phyloP scores from a whole-genome alignment of 2,797 vertebrate genomes.

The Protonibea diacanthus region DNA sequence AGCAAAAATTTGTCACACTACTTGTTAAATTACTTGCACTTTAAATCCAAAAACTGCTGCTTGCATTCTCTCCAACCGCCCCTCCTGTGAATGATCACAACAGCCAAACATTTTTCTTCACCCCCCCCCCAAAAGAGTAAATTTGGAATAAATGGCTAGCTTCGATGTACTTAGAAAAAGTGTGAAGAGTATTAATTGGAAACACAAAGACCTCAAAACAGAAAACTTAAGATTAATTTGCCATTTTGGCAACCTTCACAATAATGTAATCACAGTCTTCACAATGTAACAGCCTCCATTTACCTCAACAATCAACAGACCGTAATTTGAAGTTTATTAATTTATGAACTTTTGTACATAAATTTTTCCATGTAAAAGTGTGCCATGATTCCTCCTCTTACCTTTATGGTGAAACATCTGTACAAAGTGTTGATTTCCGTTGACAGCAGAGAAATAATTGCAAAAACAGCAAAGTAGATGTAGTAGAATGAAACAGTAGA shows the following conservation, averaged over 20 bases:
- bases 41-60: conserved; percentile 19
- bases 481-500: background rate
- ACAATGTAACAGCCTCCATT: too few relatives aligned
- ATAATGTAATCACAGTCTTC: background rate
- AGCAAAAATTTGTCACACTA: conserved; percentile 32
- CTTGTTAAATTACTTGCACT: conserved; percentile 37
- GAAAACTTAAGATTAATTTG: background rate
- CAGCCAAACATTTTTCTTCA: background rate
- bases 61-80: background rate
- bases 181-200: background rate
- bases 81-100: background rate
- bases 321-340: too few relatives aligned
- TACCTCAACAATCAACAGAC: too few relatives aligned
- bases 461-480: background rate
- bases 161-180: too few relatives aligned
- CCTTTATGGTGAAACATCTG: background rate
- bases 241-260: too few relatives aligned
- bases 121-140: background rate
- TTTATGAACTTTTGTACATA: too few relatives aligned
- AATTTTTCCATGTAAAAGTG: background rate
- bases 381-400: background rate
- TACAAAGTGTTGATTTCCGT: background rate
- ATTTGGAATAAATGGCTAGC: background rate
- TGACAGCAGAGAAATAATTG: too few relatives aligned
- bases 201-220: background rate